These are phyloP conservation scores for Henicopernis longicauda DNA, from an alignment of 2,113 vertebrate genomes.

Conservation along the genomic window DNA sequence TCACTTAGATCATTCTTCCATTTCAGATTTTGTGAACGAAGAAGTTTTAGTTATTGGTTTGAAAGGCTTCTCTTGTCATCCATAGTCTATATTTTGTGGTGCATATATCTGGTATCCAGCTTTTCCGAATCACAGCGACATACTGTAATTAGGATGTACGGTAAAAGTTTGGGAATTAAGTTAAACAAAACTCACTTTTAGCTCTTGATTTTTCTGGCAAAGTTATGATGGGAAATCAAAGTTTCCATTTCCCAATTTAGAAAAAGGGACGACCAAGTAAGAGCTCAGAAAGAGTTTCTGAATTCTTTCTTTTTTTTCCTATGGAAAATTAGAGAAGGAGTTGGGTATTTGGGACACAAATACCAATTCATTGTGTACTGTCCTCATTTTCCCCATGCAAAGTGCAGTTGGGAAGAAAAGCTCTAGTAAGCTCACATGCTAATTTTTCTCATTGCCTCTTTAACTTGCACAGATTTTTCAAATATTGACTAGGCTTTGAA, in stretches of 20 bases:
- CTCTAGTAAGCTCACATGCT: conserved; percentile 36
- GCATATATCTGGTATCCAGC: neutral
- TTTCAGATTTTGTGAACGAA: neutral
- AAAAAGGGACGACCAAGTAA: neutral
- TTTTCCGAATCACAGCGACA: neutral
- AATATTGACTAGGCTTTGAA: conserved; percentile 62
- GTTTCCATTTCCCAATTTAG: conserved; percentile 13
- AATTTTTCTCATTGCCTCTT: conserved; percentile 48
- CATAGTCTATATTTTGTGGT: neutral
- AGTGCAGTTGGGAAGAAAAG: conserved; percentile 23
- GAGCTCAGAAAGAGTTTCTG: neutral
- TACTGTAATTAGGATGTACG: neutral
- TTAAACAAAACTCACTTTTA: conserved; percentile 18
- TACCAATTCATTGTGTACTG: neutral
- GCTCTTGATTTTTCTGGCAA: conserved; percentile 9
- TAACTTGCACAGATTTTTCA: conserved; percentile 46
- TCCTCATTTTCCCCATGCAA: conserved; percentile 42
- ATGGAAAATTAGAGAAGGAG: neutral
- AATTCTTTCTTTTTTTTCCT: neutral
- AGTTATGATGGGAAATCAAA: neutral
- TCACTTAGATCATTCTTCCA: neutral
- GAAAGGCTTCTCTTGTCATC: neutral
- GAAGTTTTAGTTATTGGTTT: neutral
- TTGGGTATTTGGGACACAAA: conserved; percentile 34
- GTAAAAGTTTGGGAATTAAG: neutral